Conservation (phyloP, 2,888 invertebrate genomes). For the Pasiphila rectangulata region DNA sequence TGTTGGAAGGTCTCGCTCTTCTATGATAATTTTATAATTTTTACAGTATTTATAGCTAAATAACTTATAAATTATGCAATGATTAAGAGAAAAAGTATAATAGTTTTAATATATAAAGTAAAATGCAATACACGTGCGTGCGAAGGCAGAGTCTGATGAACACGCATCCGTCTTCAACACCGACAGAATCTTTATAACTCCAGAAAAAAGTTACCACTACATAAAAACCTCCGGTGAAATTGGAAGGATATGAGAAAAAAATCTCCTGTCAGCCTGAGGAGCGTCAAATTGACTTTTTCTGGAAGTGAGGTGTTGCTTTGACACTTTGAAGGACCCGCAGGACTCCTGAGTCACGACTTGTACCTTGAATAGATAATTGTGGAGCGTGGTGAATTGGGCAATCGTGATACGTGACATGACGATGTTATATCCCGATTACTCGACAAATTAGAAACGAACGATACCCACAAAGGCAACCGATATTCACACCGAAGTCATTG, state of each 20-base stretch:
- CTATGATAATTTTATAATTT: too few relatives aligned
- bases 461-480: background rate
- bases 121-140: slow-evolving; percentile 61
- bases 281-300: slow-evolving; percentile 59
- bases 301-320: slow-evolving; percentile 36
- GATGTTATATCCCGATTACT: slow-evolving; percentile 1
- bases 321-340: slow-evolving; percentile 52
- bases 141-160: slow-evolving; percentile 52
- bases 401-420: slow-evolving; percentile 12
- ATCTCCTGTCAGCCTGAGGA: slow-evolving; percentile 39
- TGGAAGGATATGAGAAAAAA: slow-evolving; percentile 44
- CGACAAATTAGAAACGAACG: slow-evolving; percentile 8
- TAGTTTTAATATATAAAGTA: too few relatives aligned
- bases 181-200: slow-evolving; percentile 56
- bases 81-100: too few relatives aligned
- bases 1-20: too few relatives aligned
- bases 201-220: slow-evolving; percentile 41
- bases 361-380: slow-evolving; percentile 56
- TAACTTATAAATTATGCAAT: too few relatives aligned
- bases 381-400: slow-evolving; percentile 31
- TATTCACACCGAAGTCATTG: background rate
- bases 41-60: too few relatives aligned
- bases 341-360: slow-evolving; percentile 47
- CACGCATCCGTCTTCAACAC: slow-evolving; percentile 57
- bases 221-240: slow-evolving; percentile 39